Base-by-base conservation (phyloP, 2,113 vertebrate genomes). In the Arenaria interpres region DNA sequence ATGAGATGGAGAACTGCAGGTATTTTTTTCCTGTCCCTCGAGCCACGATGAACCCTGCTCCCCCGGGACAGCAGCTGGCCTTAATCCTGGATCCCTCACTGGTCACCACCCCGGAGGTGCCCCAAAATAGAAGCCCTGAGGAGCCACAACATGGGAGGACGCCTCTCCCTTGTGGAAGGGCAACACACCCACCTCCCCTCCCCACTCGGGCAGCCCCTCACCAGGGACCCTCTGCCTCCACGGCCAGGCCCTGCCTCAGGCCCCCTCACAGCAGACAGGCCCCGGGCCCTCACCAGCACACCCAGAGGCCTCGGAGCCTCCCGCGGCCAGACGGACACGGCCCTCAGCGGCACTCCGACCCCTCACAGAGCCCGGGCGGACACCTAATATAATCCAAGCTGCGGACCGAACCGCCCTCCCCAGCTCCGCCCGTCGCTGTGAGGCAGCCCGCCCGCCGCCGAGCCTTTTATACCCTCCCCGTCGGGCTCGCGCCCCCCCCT, bases 391-490 rank as follows among this genome's bases (percentile, higher is more conserved):
- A 1, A 3, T 28, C 6, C 7, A 2, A 0, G 6, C 13, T 5
- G 2, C 30, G 3, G 24, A 14, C 2, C 4, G 1, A 20, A 5
- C 9, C 4, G 19, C 45, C 9, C 46, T 9, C 4, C 46, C 46
- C 4, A 21, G 10, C 19, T 20, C 9, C 46, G 10, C 3, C 6
- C 1, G 6, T 8, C 0, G 3, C 1, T 63, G 0, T 39, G 46
- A 46, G 13, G 4, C 4, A 0, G 0, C 3, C 0, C 0, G 2
- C 0, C 17, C 7, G 0, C 37, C 0, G 10, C 27, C 15, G 12
- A 4, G 5, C 30, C 9, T 15, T 77, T 89, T 95, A 69, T 93
- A 86, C 0, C 6, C 6, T 5, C 10, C 32, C n/a, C 21, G 35
- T 45, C 27, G 0, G 15, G 1, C 33, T 3, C 72, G 4, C 37